Percentiles rank a stretch among this genome's conserved stretches.
These are phyloP conservation scores for Poecile atricapillus DNA, from an alignment of 2,113 vertebrate species.

Conservation along the genomic window DNA sequence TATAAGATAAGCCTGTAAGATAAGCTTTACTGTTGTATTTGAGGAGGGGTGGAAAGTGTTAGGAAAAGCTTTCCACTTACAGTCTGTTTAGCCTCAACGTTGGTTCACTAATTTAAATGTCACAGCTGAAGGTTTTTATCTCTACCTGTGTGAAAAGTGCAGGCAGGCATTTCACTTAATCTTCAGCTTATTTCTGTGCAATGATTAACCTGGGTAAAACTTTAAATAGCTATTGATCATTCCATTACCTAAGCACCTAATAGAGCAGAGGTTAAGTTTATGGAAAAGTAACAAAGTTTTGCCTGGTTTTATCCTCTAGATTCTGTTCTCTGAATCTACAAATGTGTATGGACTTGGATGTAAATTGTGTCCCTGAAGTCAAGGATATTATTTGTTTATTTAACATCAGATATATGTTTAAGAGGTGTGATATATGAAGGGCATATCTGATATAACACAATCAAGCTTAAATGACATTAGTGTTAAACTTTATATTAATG, in stretches of 20 bases:
- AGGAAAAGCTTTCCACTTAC: slow-evolving; percentile 33
- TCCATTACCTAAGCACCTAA: slow-evolving; percentile 58
- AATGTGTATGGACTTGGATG: neutral
- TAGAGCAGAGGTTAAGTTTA: slow-evolving; percentile 45
- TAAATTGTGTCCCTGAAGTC: neutral
- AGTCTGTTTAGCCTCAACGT: slow-evolving; percentile 32
- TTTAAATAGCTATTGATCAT: slow-evolving; percentile 64
- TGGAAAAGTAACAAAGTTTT: slow-evolving; percentile 31
- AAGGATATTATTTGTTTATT: neutral
- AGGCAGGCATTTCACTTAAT: slow-evolving; percentile 37
- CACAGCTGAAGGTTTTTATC: slow-evolving; percentile 46
- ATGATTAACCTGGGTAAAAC: slow-evolving; percentile 61
- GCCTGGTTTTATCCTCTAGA: neutral
- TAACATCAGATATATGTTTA: neutral
- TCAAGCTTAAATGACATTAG: neutral
- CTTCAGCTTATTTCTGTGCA: slow-evolving; percentile 21
- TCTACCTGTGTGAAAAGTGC: slow-evolving; percentile 42
- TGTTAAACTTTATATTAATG: neutral
- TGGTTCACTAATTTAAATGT: slow-evolving; percentile 26
- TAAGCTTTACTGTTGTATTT: slow-evolving; percentile 6
- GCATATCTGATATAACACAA: neutral
- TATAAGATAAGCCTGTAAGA: slow-evolving; percentile 17
- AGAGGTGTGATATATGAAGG: neutral
- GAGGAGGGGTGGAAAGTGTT: neutral
- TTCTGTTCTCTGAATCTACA: neutral